A percentile compares a stretch with the other conserved stretches of the same genome.
phyloP scores from a whole-genome alignment of 2,113 vertebrate species.

The Falcunculus frontatus region DNA sequence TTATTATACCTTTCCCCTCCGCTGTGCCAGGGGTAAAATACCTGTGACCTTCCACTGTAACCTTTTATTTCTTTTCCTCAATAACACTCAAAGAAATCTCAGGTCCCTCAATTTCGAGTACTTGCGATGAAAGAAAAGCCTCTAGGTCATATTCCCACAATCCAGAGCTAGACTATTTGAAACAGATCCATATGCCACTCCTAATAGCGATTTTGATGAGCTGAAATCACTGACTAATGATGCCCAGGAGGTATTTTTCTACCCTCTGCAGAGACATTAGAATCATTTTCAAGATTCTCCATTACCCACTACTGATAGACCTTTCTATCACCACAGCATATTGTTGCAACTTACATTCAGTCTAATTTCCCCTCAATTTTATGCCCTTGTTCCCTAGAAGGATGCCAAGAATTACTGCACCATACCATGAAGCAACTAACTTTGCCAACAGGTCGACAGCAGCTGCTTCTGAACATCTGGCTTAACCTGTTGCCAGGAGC shows the following conservation, averaged over 20 bases:
- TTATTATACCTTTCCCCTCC: neutral
- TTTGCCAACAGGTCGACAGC: neutral
- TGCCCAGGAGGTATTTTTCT: slow-evolving; percentile 25
- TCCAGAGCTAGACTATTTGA: slow-evolving; percentile 11
- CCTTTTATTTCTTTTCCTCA: neutral
- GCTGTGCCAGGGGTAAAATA: neutral
- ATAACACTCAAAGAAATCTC: neutral
- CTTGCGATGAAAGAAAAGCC: neutral
- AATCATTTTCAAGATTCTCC: neutral
- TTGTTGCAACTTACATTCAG: neutral
- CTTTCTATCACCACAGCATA: neutral
- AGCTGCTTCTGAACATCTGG: slow-evolving; percentile 32
- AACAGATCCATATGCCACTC: slow-evolving; percentile 3
- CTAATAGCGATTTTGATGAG: slow-evolving; percentile 2
- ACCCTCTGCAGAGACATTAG: neutral
- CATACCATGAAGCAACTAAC: neutral
- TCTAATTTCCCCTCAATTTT: neutral
- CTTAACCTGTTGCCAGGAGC: slow-evolving; percentile 11
- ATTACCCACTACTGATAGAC: neutral
- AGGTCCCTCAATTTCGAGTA: neutral
- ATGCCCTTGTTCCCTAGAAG: neutral
- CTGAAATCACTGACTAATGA: slow-evolving; percentile 29
- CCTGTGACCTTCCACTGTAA: neutral
- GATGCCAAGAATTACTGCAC: neutral
- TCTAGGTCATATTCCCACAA: slow-evolving; percentile 19